Conservation (phyloP, 2,113 vertebrate species). For the Lamprotornis superbus region DNA sequence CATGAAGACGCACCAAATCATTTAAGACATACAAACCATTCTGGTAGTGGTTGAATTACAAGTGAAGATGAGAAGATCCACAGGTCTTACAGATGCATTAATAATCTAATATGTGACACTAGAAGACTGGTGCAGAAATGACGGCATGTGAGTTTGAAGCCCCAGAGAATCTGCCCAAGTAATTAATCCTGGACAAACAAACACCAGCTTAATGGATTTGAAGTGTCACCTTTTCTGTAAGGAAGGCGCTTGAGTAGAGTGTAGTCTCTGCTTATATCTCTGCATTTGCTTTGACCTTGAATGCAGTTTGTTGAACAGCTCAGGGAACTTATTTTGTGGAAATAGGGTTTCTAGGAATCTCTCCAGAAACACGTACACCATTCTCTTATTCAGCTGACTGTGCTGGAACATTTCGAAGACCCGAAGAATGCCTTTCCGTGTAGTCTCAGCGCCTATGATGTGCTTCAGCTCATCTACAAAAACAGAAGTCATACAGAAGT, state of each 20-base stretch:
- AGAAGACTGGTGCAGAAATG: slow-evolving; percentile 75
- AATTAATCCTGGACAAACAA: slow-evolving; percentile 70
- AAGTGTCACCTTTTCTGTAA: slow-evolving; percentile 97
- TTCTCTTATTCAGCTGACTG: slow-evolving; percentile 91
- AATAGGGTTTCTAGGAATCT: slow-evolving; percentile 98
- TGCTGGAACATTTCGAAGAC: slow-evolving; percentile 99
- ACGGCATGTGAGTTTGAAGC: slow-evolving; percentile 71
- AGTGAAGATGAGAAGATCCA: slow-evolving; percentile 74
- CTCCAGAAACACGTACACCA: slow-evolving; percentile 96
- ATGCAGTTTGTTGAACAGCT: slow-evolving; percentile 97
- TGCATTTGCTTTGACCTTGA: slow-evolving; percentile 91
- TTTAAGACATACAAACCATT: slow-evolving; percentile 71
- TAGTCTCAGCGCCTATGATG: slow-evolving; percentile 89
- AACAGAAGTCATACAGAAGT: background rate
- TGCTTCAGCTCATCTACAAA: slow-evolving; percentile 83
- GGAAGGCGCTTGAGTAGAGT: slow-evolving; percentile 80
- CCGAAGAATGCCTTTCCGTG: slow-evolving; percentile 94
- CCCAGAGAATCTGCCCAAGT: slow-evolving; percentile 74
- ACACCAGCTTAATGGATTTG: slow-evolving; percentile 64
- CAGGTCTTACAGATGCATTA: slow-evolving; percentile 74
- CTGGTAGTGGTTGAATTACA: slow-evolving; percentile 71
- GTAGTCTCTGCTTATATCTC: slow-evolving; percentile 90
- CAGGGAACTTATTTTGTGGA: slow-evolving; percentile 94
- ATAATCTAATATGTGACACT: slow-evolving; percentile 74
- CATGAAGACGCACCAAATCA: slow-evolving; percentile 76